Percentiles rank a stretch among this genome's conserved stretches.
These are phyloP conservation scores for Atlantisia rogersi DNA, from an alignment of 2,113 vertebrate species.

Conservation along the genomic window DNA sequence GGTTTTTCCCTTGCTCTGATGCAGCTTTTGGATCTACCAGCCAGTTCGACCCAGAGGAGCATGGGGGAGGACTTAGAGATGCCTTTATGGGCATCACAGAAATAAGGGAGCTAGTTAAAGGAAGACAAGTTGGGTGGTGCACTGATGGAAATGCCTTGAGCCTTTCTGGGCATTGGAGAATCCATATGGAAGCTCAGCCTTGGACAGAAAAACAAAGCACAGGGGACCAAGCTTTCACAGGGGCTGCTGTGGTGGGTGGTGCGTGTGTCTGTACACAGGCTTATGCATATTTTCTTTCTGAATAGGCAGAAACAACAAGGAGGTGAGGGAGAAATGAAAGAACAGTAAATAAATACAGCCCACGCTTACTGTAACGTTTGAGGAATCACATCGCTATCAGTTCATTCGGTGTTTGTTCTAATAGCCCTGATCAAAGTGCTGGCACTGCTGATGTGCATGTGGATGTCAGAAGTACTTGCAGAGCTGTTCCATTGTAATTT, in stretches of 20 bases:
- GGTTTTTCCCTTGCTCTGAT: background rate
- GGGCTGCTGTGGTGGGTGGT: background rate
- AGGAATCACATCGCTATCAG: background rate
- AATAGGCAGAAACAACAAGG: background rate
- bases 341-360: background rate
- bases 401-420: constrained; percentile 47
- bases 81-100: background rate
- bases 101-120: background rate
- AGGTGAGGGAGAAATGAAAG: background rate
- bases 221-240: fast-evolving
- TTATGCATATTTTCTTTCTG: background rate
- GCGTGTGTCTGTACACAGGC: background rate
- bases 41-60: background rate
- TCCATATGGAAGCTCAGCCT: background rate
- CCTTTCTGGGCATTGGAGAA: background rate
- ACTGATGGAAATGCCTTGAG: background rate
- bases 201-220: background rate
- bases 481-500: constrained; percentile 69
- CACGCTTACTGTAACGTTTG: background rate
- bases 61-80: background rate
- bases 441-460: constrained; percentile 51
- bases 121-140: background rate
- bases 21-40: background rate
- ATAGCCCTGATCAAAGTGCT: constrained; percentile 48
- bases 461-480: constrained; percentile 66